Evolutionary conservation across 1,140 invertebrate genomes (phyloP), one percentile per base, ranked within the genome.

Genomic region (Magallana gigas): DNA sequence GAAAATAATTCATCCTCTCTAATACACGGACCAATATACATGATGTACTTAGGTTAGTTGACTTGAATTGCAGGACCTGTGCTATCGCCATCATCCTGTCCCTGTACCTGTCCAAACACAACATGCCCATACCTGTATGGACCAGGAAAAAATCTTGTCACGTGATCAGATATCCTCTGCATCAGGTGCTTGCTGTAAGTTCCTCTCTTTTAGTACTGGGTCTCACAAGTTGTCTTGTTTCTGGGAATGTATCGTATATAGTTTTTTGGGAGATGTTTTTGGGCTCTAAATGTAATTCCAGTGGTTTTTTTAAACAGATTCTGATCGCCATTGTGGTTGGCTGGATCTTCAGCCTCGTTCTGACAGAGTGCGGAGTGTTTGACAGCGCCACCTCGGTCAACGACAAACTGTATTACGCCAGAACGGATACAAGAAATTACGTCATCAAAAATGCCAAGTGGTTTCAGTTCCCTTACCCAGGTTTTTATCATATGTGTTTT

Each of bases 401-500:
- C 11, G 89, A 84, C 83, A 88, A 64, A 9, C 96, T 86, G 29
- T 91, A 84, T 84, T 88, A 90, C 29, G 91, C 97, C 0, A 95
- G 97, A 85, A 97, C 97, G 0, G 97, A 98, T 92, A 96, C 96
- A 2, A 97, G 97, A 91, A 89, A 97, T 0, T 96, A 96, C 88
- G 97, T 97, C 85, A 95, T 98, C n/a, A 94, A 94, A 36, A 96
- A 97, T 90, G 96, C 97, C 4, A 96, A 96, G 0, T 98, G 97
- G 97, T 97, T 98, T 92, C 95, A 97, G 48, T 92, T 98, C 23
- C 97, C 97, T 29, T 98, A 98, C 95, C 97, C 97, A 88, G 96
- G 96, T 97, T 48, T 48, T 48, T 48, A 48, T 48, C 5, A 48
- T 4, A 48, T 48, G 36, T 48, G 0, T 48, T 48, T 48, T 48